Evolutionary conservation across 2,888 invertebrate genomes (phyloP).

Genomic region (Drosophila mettleri): DNA sequence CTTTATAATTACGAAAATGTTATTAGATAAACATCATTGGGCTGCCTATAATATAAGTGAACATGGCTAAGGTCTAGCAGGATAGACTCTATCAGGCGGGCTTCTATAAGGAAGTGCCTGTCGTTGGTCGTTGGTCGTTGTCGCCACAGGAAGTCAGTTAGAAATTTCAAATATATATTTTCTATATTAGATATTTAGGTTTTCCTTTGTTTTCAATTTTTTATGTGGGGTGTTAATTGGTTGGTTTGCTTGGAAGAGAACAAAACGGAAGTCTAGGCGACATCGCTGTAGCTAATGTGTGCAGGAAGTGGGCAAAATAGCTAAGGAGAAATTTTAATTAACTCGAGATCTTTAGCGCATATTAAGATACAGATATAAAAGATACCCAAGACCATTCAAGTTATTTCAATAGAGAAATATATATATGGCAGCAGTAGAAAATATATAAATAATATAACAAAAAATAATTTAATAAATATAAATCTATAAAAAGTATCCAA

Average conservation of each 20-base stretch:
- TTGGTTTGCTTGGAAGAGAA: conserved; percentile 29
- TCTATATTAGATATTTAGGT: conserved; percentile 40
- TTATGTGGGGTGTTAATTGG: conserved; percentile 67
- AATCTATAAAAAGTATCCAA: background rate
- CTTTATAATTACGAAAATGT: conserved; percentile 69
- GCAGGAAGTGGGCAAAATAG: conserved; percentile 24
- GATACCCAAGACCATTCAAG: too few relatives aligned
- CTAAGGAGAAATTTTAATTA: background rate
- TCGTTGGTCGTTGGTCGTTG: conserved; percentile 57
- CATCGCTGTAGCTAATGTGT: conserved; percentile 16
- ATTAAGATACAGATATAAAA: background rate
- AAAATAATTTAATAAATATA: background rate
- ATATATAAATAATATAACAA: background rate
- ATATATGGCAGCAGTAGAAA: too few relatives aligned
- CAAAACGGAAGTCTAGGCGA: conserved; percentile 24
- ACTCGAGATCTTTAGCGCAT: background rate
- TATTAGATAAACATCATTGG: conserved; percentile 75
- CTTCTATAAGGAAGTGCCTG: conserved; percentile 45
- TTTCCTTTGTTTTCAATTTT: conserved; percentile 27
- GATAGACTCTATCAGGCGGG: conserved; percentile 40
- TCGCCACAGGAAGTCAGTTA: conserved; percentile 70
- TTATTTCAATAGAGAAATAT: background rate
- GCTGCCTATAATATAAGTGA: background rate
- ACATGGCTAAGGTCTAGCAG: conserved; percentile 52
- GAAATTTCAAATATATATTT: conserved; percentile 13